Conservation (phyloP, 1,140 invertebrate species). For the Danaus melanippus region DNA sequence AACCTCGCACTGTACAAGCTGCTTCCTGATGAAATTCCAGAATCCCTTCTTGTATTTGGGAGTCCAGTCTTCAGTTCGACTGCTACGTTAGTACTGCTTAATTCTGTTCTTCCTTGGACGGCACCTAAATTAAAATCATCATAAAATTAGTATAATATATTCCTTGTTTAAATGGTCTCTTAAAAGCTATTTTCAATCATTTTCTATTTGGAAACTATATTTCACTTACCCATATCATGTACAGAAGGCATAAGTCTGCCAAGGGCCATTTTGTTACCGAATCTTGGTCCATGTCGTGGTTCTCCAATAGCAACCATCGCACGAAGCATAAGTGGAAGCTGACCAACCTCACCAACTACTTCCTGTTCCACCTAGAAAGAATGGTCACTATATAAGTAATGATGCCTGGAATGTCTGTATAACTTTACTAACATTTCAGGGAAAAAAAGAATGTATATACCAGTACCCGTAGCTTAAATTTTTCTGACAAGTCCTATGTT, state of each 20-base stretch:
- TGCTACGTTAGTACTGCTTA: slow-evolving; percentile 48
- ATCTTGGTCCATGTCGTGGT: slow-evolving; percentile 51
- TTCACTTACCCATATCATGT: slow-evolving; percentile 45
- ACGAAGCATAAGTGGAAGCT: slow-evolving; percentile 65
- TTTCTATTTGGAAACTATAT: too few relatives aligned
- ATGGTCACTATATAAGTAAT: not conserved
- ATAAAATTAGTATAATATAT: not conserved
- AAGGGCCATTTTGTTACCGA: slow-evolving; percentile 61
- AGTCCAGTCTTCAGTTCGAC: slow-evolving; percentile 59
- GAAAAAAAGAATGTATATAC: too few relatives aligned
- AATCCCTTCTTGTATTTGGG: slow-evolving; percentile 63
- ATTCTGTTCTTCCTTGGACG: slow-evolving; percentile 47
- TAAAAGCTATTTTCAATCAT: too few relatives aligned
- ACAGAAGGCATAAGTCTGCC: slow-evolving; percentile 46
- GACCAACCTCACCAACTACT: slow-evolving; percentile 65
- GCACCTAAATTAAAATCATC: slow-evolving; percentile 26
- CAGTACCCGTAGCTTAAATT: too few relatives aligned
- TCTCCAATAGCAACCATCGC: slow-evolving; percentile 70
- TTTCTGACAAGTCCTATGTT: too few relatives aligned
- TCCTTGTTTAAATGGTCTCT: too few relatives aligned
- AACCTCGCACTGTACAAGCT: slow-evolving; percentile 68
- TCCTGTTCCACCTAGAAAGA: slow-evolving; percentile 55
- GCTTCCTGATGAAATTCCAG: slow-evolving; percentile 68
- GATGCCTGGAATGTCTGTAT: too few relatives aligned
- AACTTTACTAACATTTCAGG: too few relatives aligned